Evolutionary conservation across 2,888 invertebrate species (phyloP), one percentile per base, ranked within the genome.

Genomic region (Agrochola macilenta): DNA sequence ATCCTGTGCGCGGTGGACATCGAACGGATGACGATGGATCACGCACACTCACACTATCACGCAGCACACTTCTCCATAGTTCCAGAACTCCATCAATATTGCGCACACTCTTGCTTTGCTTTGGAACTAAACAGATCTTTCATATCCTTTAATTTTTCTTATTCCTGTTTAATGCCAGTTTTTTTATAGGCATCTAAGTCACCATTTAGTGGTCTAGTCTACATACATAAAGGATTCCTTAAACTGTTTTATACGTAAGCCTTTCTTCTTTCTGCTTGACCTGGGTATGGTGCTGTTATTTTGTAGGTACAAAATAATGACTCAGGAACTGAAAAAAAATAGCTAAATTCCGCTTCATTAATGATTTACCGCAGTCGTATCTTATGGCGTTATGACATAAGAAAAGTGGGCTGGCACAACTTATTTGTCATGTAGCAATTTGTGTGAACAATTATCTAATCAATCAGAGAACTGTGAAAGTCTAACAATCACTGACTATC

Each of bases 381-480:
- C 11, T 3, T 52, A 52, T 23, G 8, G 52, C 52, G 52, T 30
- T 26, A 26, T 39, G 43, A 26, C 54, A 30, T 54, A 61, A 46
- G 26, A 39, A 35, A 57, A 46, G 14, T 26, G 20, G 43, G 52
- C 26, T 30, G 35, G 49, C 57, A 72, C 61, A 71, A 82, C 58
- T 65, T 66, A 76, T 79, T 63, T 72, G 54, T 76, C 69, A 60
- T 74, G 61, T 54, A 63, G 64, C 65, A 82, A 71, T 26, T 20
- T 26, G 58, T 64, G 57, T 54, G 60, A 72, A 61, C 74, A 85
- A 85, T 86, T 86, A 86, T 74, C 70, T 54, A 80, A 83, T 85
- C 84, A 78, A 80, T 83, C 87, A 77, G 35, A 9, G 23, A 69
- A 35, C 79, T 77, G 74, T 83, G 84, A 85, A 85, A 86, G 87